Base-by-base conservation (phyloP, 2,888 invertebrate species). In the Apeira syringaria region DNA sequence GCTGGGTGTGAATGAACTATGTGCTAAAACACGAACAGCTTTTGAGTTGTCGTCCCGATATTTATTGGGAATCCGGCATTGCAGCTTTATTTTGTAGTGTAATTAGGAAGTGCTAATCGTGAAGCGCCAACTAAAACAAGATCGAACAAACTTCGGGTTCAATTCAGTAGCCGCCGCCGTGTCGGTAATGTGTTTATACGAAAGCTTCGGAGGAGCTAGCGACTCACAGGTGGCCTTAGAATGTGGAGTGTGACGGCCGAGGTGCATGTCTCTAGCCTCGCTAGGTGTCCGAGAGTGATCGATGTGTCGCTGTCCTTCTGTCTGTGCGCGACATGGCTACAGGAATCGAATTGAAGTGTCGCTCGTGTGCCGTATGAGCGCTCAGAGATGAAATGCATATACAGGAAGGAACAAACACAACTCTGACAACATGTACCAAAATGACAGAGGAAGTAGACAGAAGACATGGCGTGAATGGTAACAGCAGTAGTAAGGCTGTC, bases 391-490 rank as follows among this genome's bases (percentile, higher is more conserved):
- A 92, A 86, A 92, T 92, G 92, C 92, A 91, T 91, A 92, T 92
- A 91, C 91, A 91, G 88, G 90, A 89, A 87, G 86, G 91, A 86
- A 86, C 89, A 73, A 91, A 90, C 89, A 91, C 90, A 92, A 92
- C 92, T 91, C 91, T 92, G 92, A 93, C 93, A 93, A 93, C 93
- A 93, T 93, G 93, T 93, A 91, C 89, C 87, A 89, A 89, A 89
- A 89, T 89, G 89, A 89, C 89, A 88, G 89, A 89, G 86, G 89
- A 94, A 92, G 92, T 91, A 90, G 92, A 93, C 92, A 92, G 91
- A 92, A 91, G 91, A 92, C 92, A 93, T 92, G 93, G 93, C 90
- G 92, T 93, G 83, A 93, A 93, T 91, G 93, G 92, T 84, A 93
- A 91, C 90, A 91, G 91, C 90, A 91, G 92, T 80, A 90, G 91